These are phyloP conservation scores for Amiota minor DNA, from an alignment of 2,888 invertebrate species.

Conservation along the genomic window DNA sequence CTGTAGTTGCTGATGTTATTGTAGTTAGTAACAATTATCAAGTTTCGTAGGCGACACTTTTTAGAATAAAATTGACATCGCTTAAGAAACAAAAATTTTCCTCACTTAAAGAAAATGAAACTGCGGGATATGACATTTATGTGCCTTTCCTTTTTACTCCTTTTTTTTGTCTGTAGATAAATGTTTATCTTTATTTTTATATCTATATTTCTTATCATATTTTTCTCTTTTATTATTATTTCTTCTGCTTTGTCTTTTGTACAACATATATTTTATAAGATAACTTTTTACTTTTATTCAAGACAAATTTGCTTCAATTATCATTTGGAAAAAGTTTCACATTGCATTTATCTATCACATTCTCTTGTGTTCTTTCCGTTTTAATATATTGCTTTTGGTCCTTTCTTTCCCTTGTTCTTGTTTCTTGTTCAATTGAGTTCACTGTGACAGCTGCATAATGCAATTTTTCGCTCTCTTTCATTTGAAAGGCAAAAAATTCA, in stretches of 20 bases:
- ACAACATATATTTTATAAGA: not conserved
- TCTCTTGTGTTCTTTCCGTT: not conserved
- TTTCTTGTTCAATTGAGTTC: no score
- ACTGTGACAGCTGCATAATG: not conserved
- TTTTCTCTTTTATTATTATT: not conserved
- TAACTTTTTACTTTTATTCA: not conserved
- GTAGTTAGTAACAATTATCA: no score
- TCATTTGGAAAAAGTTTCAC: not conserved
- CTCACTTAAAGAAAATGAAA: not conserved
- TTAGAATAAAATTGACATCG: no score
- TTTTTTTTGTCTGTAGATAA: not conserved
- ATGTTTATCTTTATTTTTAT: not conserved
- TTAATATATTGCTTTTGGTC: no score
- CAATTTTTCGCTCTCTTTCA: not conserved
- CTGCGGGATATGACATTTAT: not conserved
- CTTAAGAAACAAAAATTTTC: no score
- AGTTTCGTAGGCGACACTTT: no score
- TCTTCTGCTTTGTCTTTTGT: no score
- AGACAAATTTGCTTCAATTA: conserved; percentile 4
- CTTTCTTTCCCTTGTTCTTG: no score
- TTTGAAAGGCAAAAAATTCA: no score
- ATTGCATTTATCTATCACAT: not conserved
- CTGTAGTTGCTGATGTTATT: no score
- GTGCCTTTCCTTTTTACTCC: not conserved
- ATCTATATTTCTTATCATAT: not conserved